Base-by-base conservation (phyloP, 2,888 invertebrate species). In the Ischnus inquisitorius region DNA sequence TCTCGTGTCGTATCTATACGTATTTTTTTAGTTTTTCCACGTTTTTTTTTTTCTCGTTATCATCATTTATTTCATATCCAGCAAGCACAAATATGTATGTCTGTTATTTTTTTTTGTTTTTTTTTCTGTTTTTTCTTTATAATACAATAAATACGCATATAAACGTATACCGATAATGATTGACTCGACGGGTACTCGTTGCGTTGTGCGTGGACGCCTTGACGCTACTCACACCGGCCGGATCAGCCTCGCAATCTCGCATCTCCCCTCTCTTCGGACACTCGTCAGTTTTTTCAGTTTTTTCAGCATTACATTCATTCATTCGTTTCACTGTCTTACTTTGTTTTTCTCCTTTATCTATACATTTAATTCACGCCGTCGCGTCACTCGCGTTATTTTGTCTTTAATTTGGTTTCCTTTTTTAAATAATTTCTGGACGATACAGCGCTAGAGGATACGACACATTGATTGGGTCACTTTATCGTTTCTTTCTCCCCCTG, bases 71-170 rank as follows among this genome's bases (percentile, higher is more conserved):
- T 88, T 87, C 88, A 79, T 90, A 91, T 89, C 90, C 91, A 91
- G 91, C 91, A 91, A 91, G 91, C 91, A 91, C 91, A 90, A 91
- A 90, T 91, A 90, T 91, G 88, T 88, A 86, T 88, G 88, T 89
- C 88, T 90, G 88, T 89, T 80, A 85, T 80, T 48, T 60, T 22
- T 64, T 74, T 76, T 4, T 4, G 34, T 69, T 68, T 69, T 46
- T n/a, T 14, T 46, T 46, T 46, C 3, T 46, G 6, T 46, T 46
- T 81, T 60, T 46, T 83, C 68, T 76, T 76, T 69, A 76, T 76
- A 77, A 79, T 85, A 79, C 79, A 79, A 79, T 74, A 77, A 82
- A 69, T 82, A 79, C 82, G 81, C 65, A 84, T 74, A 72, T 84
- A 67, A 65, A 82, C 79, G 85, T 84, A 86, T 82, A 86, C 83